Conservation (phyloP, 2,797 vertebrate genomes). For the Trachops cirrhosus region DNA sequence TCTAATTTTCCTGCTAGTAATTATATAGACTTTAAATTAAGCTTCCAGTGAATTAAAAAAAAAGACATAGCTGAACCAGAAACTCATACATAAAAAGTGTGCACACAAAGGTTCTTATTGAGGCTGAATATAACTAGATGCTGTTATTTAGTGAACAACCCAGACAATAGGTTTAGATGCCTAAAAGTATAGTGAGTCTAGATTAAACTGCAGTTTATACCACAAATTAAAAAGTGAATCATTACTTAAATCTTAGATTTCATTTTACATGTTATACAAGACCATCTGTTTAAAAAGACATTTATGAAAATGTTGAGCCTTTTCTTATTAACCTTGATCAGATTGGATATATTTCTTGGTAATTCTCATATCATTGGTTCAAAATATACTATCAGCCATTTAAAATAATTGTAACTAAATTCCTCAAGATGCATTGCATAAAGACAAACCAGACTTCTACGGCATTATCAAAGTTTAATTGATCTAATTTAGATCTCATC, state of each 20-base stretch:
- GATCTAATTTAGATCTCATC: slow-evolving; percentile 73
- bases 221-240: slow-evolving; percentile 56
- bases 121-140: slow-evolving; percentile 5
- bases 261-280: slow-evolving; percentile 43
- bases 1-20: slow-evolving; percentile 3
- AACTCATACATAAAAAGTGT: neutral
- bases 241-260: slow-evolving; percentile 50
- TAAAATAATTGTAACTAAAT: slow-evolving; percentile 78
- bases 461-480: slow-evolving; percentile 82
- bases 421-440: slow-evolving; percentile 65
- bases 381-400: slow-evolving; percentile 69
- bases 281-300: slow-evolving; percentile 64
- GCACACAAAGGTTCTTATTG: neutral
- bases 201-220: slow-evolving; percentile 32
- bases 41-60: neutral
- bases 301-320: slow-evolving; percentile 62
- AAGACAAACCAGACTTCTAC: slow-evolving; percentile 75
- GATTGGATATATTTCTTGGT: slow-evolving; percentile 61
- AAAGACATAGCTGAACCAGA: neutral
- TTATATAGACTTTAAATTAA: neutral
- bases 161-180: neutral
- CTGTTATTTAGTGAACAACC: neutral
- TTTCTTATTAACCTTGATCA: slow-evolving; percentile 70
- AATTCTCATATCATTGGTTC: slow-evolving; percentile 69
- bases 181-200: slow-evolving; percentile 43